Evolutionary conservation across 92 coral and sea anemone genomes (phyloP).

Genomic region (Heteractis magnifica): DNA sequence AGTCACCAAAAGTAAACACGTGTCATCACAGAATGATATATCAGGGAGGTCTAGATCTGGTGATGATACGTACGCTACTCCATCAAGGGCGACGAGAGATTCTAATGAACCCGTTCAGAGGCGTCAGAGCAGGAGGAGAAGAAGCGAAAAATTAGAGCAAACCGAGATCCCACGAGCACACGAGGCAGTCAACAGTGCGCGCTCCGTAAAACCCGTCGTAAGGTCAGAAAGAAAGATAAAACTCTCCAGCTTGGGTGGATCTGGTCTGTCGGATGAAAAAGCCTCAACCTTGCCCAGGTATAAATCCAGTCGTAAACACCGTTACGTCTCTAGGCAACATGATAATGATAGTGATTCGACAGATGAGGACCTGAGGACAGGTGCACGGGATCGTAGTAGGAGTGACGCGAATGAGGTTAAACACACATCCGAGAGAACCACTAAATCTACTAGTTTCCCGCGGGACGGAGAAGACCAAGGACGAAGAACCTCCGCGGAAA

Average conservation of each 20-base stretch:
- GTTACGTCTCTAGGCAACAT: conserved; percentile 54
- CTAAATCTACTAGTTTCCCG: conserved; percentile 72
- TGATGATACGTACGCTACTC: conserved; percentile 26
- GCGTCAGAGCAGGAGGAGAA: conserved; percentile 32
- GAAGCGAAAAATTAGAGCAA: conserved; percentile 33
- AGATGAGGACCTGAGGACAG: conserved; percentile 59
- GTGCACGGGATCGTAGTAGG: conserved; percentile 44
- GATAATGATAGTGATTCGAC: conserved; percentile 65
- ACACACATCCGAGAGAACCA: conserved; percentile 28
- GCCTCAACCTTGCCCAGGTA: conserved; percentile 76
- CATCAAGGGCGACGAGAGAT: conserved; percentile 12
- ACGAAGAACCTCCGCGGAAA: conserved; percentile 32
- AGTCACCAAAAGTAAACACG: conserved; percentile 24
- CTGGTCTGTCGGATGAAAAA: conserved; percentile 46
- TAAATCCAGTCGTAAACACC: conserved; percentile 55
- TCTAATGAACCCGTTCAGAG: conserved; percentile 13
- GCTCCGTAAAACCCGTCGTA: conserved; percentile 70
- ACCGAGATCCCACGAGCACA: conserved; percentile 46
- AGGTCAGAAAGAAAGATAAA: conserved; percentile 82
- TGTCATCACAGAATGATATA: conserved; percentile 69
- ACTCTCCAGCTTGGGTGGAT: conserved; percentile 52
- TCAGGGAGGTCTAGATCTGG: conserved; percentile 21
- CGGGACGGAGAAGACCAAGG: conserved; percentile 60
- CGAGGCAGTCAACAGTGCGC: conserved; percentile 36
- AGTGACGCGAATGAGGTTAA: conserved; percentile 29